Evolutionary conservation across 2,797 vertebrate species (phyloP), one percentile per base, ranked within the genome.

Genomic region (Microchirus variegatus): DNA sequence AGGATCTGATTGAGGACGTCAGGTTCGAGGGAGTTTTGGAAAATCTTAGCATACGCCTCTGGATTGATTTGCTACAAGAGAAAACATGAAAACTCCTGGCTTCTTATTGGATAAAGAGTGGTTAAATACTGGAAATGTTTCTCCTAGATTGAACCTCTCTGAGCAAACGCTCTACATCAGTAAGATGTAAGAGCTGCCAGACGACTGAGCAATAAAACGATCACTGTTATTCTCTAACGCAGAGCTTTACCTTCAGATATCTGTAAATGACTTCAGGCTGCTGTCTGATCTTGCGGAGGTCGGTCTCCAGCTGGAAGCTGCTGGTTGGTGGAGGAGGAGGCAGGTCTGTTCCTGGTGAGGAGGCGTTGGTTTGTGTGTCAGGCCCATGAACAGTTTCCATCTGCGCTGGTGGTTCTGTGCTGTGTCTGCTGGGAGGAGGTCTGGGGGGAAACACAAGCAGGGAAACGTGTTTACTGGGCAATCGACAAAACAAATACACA

Each of bases 221-320:
- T 22, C 1, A 22, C 22, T 22, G 22, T 31, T 48, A 6, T 7
- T 22, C 18, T 57, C 8, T 38, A 55, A 22, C 10, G 16, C n/a
- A 2, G 12, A n/a, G 46, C 85, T 55, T 54, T 42, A 99, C 97
- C 94, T 94, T 96, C 48, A 99, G 79, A 70, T 99, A 99, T 63
- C 83, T 88, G 70, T 98, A 98, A 60, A 95, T 85, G 14, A 82
- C 62, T 78, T 95, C 87, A 0, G 95, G 94, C 40, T 88, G 90
- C 63, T 82, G 83, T 79, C 94, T 92, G 12, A 99, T 88, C 79
- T 92, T 95, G 65, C 96, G 94, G 62, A 99, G 92, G 82, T 97
- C 96, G 13, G 95, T 88, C 81, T 99, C 97, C 36, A 99, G 93
- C 75, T 99, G 96, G 82, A 98, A 99, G 67, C 96, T 94, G 90